Evolutionary conservation across 2,113 vertebrate species (phyloP).

Genomic region (Amblyornis subalaris): DNA sequence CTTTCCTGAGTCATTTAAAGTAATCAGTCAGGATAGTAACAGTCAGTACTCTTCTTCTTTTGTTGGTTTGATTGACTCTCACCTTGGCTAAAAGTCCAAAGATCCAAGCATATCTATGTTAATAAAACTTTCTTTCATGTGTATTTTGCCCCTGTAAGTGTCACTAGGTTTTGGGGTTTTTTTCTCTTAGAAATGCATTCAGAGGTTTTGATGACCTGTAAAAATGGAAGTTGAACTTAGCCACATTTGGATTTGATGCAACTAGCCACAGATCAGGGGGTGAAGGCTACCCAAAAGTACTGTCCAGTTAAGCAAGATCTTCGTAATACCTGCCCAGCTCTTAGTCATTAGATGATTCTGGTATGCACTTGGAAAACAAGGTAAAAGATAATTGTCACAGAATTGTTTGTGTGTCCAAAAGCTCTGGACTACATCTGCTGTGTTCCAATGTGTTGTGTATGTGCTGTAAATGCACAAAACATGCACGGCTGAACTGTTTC

Average conservation of each 20-base stretch:
- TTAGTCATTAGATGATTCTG: not conserved
- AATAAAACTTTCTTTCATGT: not conserved
- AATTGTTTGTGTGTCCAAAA: not conserved
- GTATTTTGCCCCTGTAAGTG: not conserved
- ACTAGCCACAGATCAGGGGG: not conserved
- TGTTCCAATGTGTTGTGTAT: not conserved
- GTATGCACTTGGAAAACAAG: not conserved
- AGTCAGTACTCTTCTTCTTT: not conserved
- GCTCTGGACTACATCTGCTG: not conserved
- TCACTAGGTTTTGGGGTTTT: not conserved
- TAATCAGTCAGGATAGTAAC: not conserved
- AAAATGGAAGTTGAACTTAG: not conserved
- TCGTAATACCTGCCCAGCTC: not conserved
- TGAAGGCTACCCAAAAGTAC: not conserved
- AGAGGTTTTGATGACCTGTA: not conserved
- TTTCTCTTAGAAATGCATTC: not conserved
- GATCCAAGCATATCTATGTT: not conserved
- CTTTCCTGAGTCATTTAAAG: not conserved
- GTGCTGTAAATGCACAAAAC: not conserved
- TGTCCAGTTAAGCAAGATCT: not conserved
- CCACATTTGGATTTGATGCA: not conserved
- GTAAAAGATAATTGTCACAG: not conserved
- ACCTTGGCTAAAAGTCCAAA: not conserved
- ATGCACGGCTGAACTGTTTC: rapidly evolving
- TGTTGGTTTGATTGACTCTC: not conserved